Percentiles rank a stretch among this genome's conserved stretches.
phyloP scores from a whole-genome alignment of 2,113 vertebrate genomes.

The Mungos mungo region DNA sequence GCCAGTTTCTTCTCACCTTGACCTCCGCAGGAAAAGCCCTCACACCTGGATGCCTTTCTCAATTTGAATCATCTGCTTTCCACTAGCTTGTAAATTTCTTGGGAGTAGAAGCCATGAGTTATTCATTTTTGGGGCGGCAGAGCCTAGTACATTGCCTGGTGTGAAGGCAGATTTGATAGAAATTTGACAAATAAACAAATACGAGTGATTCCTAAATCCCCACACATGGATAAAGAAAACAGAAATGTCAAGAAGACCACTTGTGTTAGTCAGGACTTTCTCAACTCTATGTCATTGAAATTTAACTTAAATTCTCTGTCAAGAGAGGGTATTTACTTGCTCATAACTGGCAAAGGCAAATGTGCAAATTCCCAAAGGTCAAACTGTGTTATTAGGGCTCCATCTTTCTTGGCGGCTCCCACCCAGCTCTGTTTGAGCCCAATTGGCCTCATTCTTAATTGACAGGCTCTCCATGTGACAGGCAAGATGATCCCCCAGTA shows the following conservation, averaged over 20 bases:
- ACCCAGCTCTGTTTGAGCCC: background rate
- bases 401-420: background rate
- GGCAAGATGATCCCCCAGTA: background rate
- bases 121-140: background rate
- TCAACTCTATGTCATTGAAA: slow-evolving; percentile 1
- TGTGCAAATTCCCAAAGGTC: background rate
- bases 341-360: background rate
- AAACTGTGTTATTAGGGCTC: background rate
- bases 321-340: background rate
- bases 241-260: background rate
- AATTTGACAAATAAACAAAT: background rate
- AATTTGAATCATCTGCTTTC: background rate
- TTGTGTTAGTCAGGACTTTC: background rate
- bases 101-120: background rate
- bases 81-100: background rate
- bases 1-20: background rate
- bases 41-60: background rate
- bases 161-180: background rate
- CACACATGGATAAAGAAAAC: background rate
- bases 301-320: background rate
- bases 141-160: background rate
- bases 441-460: background rate
- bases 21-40: background rate
- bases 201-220: background rate
- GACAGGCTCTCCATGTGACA: background rate